phyloP scores from a whole-genome alignment of 2,888 invertebrate genomes.

The Plagodis dolabraria region DNA sequence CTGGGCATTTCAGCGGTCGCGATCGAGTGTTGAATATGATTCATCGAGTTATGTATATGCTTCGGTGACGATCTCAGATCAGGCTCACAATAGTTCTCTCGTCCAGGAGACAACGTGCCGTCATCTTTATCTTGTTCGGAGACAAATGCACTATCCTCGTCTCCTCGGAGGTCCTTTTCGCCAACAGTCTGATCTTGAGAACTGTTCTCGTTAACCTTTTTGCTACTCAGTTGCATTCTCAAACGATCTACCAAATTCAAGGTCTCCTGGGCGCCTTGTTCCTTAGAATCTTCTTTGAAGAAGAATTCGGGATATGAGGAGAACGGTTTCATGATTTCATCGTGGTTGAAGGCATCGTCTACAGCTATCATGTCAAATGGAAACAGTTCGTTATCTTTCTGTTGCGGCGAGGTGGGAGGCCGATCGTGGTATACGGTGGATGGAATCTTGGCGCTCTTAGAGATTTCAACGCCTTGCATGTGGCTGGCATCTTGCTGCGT shows the following conservation, averaged over 20 bases:
- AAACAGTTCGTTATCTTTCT: slow-evolving; percentile 86
- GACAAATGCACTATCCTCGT: slow-evolving; percentile 47
- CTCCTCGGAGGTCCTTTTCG: slow-evolving; percentile 53
- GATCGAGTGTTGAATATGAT: slow-evolving; percentile 42
- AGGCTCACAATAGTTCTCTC: slow-evolving; percentile 36
- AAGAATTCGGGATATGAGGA: slow-evolving; percentile 87
- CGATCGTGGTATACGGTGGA: slow-evolving; percentile 78
- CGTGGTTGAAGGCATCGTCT: slow-evolving; percentile 88
- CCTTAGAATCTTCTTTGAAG: slow-evolving; percentile 91
- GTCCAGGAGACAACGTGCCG: slow-evolving; percentile 38
- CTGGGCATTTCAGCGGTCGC: slow-evolving; percentile 24
- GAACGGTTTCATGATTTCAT: slow-evolving; percentile 87
- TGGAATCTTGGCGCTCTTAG: slow-evolving; percentile 80
- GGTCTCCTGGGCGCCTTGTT: slow-evolving; percentile 92
- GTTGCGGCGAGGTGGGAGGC: slow-evolving; percentile 90
- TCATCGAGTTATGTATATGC: slow-evolving; percentile 43
- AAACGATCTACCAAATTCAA: slow-evolving; percentile 93
- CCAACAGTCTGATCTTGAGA: slow-evolving; percentile 67
- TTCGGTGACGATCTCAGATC: slow-evolving; percentile 43
- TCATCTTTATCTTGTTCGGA: slow-evolving; percentile 49
- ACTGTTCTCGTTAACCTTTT: slow-evolving; percentile 85
- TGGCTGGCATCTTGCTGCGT: slow-evolving; percentile 75
- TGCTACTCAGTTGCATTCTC: slow-evolving; percentile 88
- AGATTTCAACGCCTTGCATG: slow-evolving; percentile 76
- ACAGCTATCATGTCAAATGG: slow-evolving; percentile 87